Base-by-base conservation (phyloP, 2,888 invertebrate genomes). In the Drosophila imparisetae region DNA sequence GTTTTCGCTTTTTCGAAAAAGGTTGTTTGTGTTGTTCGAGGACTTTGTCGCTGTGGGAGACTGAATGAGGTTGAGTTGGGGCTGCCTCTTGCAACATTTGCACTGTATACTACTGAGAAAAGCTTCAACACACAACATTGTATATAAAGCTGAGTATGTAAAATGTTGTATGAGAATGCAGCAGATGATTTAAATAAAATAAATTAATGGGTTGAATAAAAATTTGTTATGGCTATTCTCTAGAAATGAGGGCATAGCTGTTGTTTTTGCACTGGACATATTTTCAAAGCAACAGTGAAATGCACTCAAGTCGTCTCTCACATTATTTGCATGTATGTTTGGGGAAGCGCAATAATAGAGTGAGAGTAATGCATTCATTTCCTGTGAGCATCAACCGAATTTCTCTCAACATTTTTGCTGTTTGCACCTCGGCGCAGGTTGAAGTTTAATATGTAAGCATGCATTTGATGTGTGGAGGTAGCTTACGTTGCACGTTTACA, bases 11-110 rank as follows among this genome's bases (percentile, higher is more conserved):
- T 49, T 29, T 42, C 80, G 60, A 57, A 55, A 57, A 72, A 75
- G 66, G 68, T 68, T 79, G 66, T 79, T 65, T 59, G 49, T 65
- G 65, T 61, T 78, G 66, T 75, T 79, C 24, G 66, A 75, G 66
- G 40, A 42, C 75, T 61, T 75, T 18, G 50, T 29, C 36, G 18
- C 55, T 38, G 82, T 69, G 69, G 64, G 24, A 8, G 24, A 24
- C 15, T 45, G 45, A 15, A 8, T 24, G 18, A 11, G 34, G 21
- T 42, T 62, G 67, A 62, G 58, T 18, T 55, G 36, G 57, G 63
- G 27, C 30, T 67, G 64, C 53, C 67, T 58, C 64, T 72, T 54
- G 78, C 53, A 42, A 78, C 74, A 78, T 58, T 67, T 73, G 61
- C 45, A 67, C 64, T 78, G 64, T 61, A 40, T 45, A 34, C 62